Evolutionary conservation across 2,888 invertebrate species (phyloP), one percentile per base, ranked within the genome.

Genomic region (Ptychoptera albimana): DNA sequence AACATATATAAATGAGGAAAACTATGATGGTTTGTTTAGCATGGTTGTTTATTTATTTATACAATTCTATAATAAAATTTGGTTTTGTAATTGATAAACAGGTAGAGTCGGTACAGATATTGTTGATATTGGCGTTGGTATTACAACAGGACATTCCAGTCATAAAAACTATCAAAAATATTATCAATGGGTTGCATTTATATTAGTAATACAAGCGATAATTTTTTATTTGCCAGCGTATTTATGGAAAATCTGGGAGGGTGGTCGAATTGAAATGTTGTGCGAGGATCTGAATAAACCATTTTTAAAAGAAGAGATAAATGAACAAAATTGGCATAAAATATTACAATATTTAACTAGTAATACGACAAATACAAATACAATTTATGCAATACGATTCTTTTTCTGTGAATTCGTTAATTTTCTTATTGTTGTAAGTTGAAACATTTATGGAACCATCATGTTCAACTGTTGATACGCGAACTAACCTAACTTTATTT

Each of bases 391-490:
- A 2, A 57, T 73, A 41, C 70, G 77, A 47, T 83, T 77, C 57
- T 69, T 76, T 35, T 61, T 79, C 51, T 85, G 84, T 54, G 86
- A 87, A 63, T 48, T 79, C 8, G 64, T 82, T 46, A 86, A 87
- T 61, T 74, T 85, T 52, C 31, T 70, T 30, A 83, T 84, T 63
- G 79, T 79, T 60, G 80, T 82, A 64, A 73, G 78, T 65, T 49
- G 41, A 46, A 38, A 10, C 32, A 14, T 39, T 23, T 9, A 29
- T 39, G 31, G 7, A 31, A 31, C 10, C 10, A 34, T 34, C 4
- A 23, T 23, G 23, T 23, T 23, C 7, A n/a, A n/a, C n/a, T n/a
- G n/a, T n/a, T n/a, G n/a, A n/a, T n/a, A n/a, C n/a, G n/a, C n/a
- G n/a, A n/a, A n/a, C 23, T 23, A 23, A 23, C 23, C 23, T 23